These are phyloP conservation scores for Chloroceryle inda DNA, from an alignment of 2,797 vertebrate species.

Conservation along the genomic window DNA sequence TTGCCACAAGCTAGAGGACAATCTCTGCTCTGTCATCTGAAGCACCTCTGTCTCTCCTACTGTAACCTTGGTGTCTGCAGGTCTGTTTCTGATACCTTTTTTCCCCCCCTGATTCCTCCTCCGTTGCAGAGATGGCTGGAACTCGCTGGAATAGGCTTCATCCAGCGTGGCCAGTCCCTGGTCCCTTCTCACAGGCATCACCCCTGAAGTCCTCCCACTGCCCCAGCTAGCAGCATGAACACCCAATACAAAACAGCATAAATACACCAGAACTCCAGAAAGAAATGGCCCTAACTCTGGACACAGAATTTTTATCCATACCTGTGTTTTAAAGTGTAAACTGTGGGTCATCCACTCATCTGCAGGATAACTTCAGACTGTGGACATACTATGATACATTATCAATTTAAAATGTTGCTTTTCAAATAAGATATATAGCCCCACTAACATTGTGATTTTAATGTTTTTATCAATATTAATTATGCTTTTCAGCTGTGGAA, in stretches of 20 bases:
- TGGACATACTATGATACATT: background rate
- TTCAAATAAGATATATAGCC: background rate
- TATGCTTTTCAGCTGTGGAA: background rate
- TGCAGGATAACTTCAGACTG: background rate
- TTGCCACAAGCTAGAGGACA: background rate
- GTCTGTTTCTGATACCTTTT: background rate
- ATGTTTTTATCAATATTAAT: background rate
- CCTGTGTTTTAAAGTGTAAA: background rate
- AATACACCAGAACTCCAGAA: background rate
- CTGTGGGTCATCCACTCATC: rapidly evolving
- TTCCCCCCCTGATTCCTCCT: background rate
- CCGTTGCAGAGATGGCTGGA: background rate
- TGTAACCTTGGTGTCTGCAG: background rate
- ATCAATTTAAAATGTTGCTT: background rate
- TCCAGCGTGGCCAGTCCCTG: background rate
- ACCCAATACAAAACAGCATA: background rate
- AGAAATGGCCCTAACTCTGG: background rate
- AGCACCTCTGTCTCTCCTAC: background rate
- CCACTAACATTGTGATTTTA: background rate
- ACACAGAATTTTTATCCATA: background rate
- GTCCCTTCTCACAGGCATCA: background rate
- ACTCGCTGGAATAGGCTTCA: background rate
- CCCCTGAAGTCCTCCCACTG: background rate
- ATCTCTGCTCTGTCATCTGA: background rate
- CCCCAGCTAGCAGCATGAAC: background rate